These are phyloP conservation scores for Agrochola lychnidis DNA, from an alignment of 2,888 invertebrate genomes.

Conservation along the genomic window DNA sequence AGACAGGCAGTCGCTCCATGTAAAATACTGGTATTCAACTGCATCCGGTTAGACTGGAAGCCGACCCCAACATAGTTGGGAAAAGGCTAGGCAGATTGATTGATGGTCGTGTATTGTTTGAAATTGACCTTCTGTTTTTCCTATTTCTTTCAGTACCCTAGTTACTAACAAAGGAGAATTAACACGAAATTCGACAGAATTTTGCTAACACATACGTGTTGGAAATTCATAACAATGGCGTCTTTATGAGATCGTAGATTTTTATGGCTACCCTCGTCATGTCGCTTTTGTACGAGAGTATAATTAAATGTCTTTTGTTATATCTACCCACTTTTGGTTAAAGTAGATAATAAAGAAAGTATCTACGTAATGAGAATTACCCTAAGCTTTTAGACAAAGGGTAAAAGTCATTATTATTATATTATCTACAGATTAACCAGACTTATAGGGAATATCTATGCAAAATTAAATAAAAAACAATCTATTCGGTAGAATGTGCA, in stretches of 20 bases:
- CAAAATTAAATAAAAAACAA: too few relatives aligned
- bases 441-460: too few relatives aligned
- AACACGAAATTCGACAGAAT: slow-evolving; percentile 47
- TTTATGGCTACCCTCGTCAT: slow-evolving; percentile 53
- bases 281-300: slow-evolving; percentile 11
- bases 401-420: background rate
- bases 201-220: slow-evolving; percentile 46
- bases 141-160: background rate
- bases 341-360: background rate
- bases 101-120: too few relatives aligned
- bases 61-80: too few relatives aligned
- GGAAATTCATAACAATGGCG: slow-evolving; percentile 45
- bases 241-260: slow-evolving; percentile 30
- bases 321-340: background rate
- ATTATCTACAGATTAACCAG: too few relatives aligned
- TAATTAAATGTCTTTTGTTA: slow-evolving; percentile 17
- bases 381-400: background rate
- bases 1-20: too few relatives aligned
- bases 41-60: too few relatives aligned
- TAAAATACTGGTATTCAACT: too few relatives aligned
- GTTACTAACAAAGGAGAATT: slow-evolving; percentile 53
- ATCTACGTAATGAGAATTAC: slow-evolving; percentile 2
- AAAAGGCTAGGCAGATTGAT: too few relatives aligned
- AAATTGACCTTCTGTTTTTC: slow-evolving; percentile 29
- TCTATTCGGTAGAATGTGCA: too few relatives aligned